Conservation (phyloP, 2,113 vertebrate genomes). For the Pantherophis guttatus region DNA sequence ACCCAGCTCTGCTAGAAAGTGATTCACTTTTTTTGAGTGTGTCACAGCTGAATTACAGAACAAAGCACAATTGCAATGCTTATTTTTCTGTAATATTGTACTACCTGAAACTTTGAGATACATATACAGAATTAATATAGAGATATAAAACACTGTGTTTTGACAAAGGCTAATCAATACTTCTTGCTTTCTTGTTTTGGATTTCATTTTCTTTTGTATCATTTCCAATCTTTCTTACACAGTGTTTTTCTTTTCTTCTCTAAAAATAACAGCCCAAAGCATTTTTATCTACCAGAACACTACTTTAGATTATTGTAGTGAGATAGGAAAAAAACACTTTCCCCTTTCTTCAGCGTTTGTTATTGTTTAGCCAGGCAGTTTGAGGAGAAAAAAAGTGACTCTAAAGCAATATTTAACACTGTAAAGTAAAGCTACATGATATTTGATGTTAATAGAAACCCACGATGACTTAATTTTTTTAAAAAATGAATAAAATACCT, state of each 20-base stretch:
- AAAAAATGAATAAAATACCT: not conserved
- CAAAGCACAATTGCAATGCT: slow-evolving; percentile 33
- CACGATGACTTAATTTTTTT: not conserved
- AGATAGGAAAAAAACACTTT: slow-evolving; percentile 27
- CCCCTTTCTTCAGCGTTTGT: not conserved
- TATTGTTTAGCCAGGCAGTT: not conserved
- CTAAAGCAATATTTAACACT: not conserved
- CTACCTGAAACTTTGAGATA: not conserved
- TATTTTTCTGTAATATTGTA: slow-evolving; percentile 8
- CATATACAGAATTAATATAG: not conserved
- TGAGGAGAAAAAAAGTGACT: not conserved
- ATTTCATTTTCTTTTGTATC: slow-evolving; percentile 12
- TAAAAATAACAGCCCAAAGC: not conserved
- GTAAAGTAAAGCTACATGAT: not conserved
- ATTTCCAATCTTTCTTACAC: slow-evolving; percentile 20
- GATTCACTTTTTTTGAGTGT: not conserved
- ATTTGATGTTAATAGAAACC: not conserved
- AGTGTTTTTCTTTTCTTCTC: not conserved
- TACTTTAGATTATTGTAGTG: slow-evolving; percentile 25
- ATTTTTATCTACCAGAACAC: slow-evolving; percentile 29
- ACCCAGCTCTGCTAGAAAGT: slow-evolving; percentile 14
- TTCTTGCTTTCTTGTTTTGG: slow-evolving; percentile 14
- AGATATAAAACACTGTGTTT: not conserved
- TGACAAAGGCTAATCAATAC: slow-evolving; percentile 24
- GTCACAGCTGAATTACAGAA: slow-evolving; percentile 22